Percentiles rank a stretch among this genome's conserved stretches.
Conservation (phyloP, 2,797 vertebrate genomes). For the Eulemur coronatus region DNA sequence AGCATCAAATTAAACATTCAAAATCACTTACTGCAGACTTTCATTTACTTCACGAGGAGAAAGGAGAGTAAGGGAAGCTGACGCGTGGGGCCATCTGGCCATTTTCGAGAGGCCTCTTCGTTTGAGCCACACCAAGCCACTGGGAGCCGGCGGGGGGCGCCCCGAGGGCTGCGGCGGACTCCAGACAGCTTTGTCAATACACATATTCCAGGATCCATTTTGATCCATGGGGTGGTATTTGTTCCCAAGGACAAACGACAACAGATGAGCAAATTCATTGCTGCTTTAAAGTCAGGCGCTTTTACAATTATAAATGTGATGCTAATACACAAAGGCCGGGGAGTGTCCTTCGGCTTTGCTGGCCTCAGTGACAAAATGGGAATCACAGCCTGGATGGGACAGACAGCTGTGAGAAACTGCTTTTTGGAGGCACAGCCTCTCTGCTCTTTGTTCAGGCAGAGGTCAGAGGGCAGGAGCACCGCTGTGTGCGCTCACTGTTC, state of each 20-base stretch:
- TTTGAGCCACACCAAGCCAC: constrained; percentile 49
- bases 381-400: not conserved
- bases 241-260: constrained; percentile 23
- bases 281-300: not conserved
- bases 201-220: constrained; percentile 42
- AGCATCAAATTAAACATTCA: constrained; percentile 33
- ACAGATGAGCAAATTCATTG: not conserved
- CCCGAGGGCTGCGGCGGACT: constrained; percentile 65
- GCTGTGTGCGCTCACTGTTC: rapidly evolving
- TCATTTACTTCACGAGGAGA: constrained; percentile 67
- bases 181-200: not conserved
- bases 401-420: not conserved
- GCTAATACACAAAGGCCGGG: not conserved
- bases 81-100: constrained; percentile 44
- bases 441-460: not conserved
- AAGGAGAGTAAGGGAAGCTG: not conserved
- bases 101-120: constrained; percentile 21
- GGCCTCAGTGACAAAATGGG: not conserved
- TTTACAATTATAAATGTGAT: not conserved
- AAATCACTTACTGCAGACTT: constrained; percentile 52
- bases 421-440: not conserved
- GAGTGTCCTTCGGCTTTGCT: not conserved
- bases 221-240: not conserved
- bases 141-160: constrained; percentile 27
- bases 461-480: rapidly evolving